Conservation (phyloP, 2,113 vertebrate species). For the Podilymbus podiceps region DNA sequence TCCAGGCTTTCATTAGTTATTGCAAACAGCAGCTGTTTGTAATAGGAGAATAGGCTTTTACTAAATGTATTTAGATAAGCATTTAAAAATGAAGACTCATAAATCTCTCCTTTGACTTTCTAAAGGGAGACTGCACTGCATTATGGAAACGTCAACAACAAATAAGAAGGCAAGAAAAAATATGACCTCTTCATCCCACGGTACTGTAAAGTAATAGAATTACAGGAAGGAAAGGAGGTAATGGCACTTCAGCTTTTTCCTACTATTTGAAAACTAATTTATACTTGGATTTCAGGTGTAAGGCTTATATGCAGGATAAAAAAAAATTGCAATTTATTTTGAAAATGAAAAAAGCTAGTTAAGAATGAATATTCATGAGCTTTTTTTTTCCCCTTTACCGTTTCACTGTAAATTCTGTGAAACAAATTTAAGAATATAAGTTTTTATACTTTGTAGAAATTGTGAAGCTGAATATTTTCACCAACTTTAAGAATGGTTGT, state of each 20-base stretch:
- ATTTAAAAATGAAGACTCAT: conserved; percentile 54
- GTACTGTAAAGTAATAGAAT: conserved; percentile 73
- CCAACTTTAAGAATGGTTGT: neutral
- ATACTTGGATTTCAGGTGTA: conserved; percentile 6
- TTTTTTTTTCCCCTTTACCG: neutral
- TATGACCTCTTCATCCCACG: conserved; percentile 67
- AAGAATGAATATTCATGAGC: neutral
- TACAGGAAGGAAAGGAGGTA: conserved; percentile 78
- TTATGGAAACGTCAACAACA: conserved; percentile 80
- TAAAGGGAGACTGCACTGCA: conserved; percentile 65
- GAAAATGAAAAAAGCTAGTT: neutral
- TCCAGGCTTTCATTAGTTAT: conserved; percentile 38
- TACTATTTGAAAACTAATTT: conserved; percentile 41
- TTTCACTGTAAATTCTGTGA: neutral
- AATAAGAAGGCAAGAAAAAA: conserved; percentile 69
- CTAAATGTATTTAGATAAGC: conserved; percentile 33
- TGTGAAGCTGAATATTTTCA: neutral
- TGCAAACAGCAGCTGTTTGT: conserved; percentile 42
- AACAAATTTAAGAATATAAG: neutral
- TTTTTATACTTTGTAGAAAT: neutral
- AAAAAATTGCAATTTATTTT: neutral
- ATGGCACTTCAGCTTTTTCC: conserved; percentile 19
- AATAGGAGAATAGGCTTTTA: conserved; percentile 35
- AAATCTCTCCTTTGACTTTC: conserved; percentile 66
- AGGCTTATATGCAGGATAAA: neutral